Evolutionary conservation across 2,888 invertebrate species (phyloP).

Genomic region (Eupelmus urozonus): DNA sequence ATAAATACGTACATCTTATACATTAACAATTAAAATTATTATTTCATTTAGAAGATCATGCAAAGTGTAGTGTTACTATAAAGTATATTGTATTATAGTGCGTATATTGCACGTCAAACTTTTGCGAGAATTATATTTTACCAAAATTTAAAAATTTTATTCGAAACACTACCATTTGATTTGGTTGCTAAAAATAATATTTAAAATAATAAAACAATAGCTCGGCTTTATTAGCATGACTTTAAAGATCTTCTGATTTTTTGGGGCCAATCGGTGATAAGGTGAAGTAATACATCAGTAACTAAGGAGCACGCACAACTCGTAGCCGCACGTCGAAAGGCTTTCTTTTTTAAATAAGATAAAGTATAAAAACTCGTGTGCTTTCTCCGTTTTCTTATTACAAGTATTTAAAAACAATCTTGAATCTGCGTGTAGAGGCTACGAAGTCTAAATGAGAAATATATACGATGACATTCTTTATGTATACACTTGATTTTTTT

Average conservation of each 20-base stretch:
- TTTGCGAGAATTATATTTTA: too few species aligned
- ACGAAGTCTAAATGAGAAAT: not conserved
- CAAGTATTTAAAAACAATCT: not conserved
- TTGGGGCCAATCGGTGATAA: conserved; percentile 73
- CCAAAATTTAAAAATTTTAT: too few species aligned
- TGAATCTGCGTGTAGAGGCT: conserved; percentile 3
- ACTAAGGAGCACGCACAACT: conserved; percentile 60
- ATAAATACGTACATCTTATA: too few species aligned
- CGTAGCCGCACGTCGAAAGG: conserved; percentile 54
- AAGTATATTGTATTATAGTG: too few species aligned
- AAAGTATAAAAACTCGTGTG: conserved; percentile 9
- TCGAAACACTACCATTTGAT: too few species aligned
- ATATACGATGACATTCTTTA: conserved; percentile 15
- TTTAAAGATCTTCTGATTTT: conserved; percentile 69
- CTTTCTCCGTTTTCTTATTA: conserved; percentile 12
- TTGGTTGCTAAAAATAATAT: too few species aligned
- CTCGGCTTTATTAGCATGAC: conserved; percentile 45
- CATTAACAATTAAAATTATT: too few species aligned
- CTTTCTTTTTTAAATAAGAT: conserved; percentile 42
- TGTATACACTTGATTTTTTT: conserved; percentile 16
- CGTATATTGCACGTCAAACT: too few species aligned
- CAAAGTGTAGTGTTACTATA: too few species aligned
- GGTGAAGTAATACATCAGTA: conserved; percentile 49
- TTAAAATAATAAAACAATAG: too few species aligned
- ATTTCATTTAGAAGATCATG: too few species aligned